These are phyloP conservation scores for Petrolisthes cinctipes DNA, from an alignment of 2,888 invertebrate genomes.

Conservation along the genomic window DNA sequence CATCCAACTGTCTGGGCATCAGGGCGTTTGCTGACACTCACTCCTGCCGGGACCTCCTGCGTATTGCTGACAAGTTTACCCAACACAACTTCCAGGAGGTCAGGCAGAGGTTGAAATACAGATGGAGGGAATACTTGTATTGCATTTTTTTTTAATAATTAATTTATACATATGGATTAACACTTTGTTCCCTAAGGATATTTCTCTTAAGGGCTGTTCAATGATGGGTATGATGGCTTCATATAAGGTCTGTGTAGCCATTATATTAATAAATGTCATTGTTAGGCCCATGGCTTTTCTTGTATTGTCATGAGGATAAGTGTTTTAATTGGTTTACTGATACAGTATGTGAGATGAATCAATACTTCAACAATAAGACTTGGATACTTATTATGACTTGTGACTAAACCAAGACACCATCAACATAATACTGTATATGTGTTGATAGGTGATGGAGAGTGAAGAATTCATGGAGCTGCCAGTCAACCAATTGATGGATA, in stretches of 20 bases:
- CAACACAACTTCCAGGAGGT: constrained; percentile 98
- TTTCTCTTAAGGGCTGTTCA: too few relatives aligned
- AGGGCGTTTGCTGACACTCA: constrained; percentile 99
- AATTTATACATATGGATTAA: too few relatives aligned
- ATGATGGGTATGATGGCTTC: too few relatives aligned
- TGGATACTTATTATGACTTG: background rate
- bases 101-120: constrained; percentile 41
- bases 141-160: too few relatives aligned
- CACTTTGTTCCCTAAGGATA: too few relatives aligned
- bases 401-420: background rate
- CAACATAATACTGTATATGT: background rate
- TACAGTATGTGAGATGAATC: too few relatives aligned
- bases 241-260: too few relatives aligned
- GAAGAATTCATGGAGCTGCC: constrained; percentile 97
- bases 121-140: background rate
- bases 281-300: too few relatives aligned
- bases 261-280: too few relatives aligned
- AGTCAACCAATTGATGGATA: constrained; percentile 94
- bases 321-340: too few relatives aligned
- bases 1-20: constrained; percentile 97
- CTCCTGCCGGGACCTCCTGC: constrained; percentile 92
- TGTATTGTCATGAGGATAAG: too few relatives aligned
- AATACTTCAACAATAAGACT: background rate
- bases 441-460: constrained; percentile 89
- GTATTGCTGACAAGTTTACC: constrained; percentile 98